Evolutionary conservation across 1,140 invertebrate species (phyloP), one percentile per base, ranked within the genome.

Genomic region (Cotesia typhae): DNA sequence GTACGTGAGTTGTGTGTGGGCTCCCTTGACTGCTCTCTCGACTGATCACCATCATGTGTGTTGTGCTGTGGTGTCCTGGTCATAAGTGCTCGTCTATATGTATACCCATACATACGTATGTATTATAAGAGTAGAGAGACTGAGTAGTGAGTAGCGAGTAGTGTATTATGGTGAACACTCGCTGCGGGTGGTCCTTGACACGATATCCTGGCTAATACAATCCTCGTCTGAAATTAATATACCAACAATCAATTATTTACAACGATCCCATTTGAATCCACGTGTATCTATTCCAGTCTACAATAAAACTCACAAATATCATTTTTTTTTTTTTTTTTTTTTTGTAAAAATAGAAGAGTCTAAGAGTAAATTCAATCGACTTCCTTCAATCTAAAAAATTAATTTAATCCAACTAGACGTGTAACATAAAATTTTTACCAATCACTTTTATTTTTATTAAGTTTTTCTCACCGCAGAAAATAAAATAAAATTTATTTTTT

Each of bases 121-220:
- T 4, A 47, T 47, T 47, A 47, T 47, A 10, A 9, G 10, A 28
- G 5, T 28, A 28, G 41, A 52, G 67, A 57, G 63, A 70, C 78
- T 79, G 80, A 76, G 79, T 77, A 77, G 79, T 28, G 72, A 66
- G 70, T 28, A 66, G 35, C 4, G 70, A 71, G 36, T 12, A 63
- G 52, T 7, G 20, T 38, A 72, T 59, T 60, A 41, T 61, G 81
- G 80, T 78, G 75, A 77, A 80, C 77, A 79, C 74, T 78, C 81
- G 72, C 83, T 67, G 75, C 82, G 84, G 84, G 84, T 86, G 84
- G 85, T 85, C 84, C 84, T 85, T 83, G 83, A 86, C 83, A 84
- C 82, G 80, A 81, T 82, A 69, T 73, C 75, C 69, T 74, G 71
- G 77, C 72, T 80, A 80, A 78, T 82, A 74, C 74, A 80, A 81